A percentile compares a stretch with the other conserved stretches of the same genome.
These are phyloP conservation scores for Parnassius apollo DNA, from an alignment of 2,888 invertebrate species.

Conservation along the genomic window DNA sequence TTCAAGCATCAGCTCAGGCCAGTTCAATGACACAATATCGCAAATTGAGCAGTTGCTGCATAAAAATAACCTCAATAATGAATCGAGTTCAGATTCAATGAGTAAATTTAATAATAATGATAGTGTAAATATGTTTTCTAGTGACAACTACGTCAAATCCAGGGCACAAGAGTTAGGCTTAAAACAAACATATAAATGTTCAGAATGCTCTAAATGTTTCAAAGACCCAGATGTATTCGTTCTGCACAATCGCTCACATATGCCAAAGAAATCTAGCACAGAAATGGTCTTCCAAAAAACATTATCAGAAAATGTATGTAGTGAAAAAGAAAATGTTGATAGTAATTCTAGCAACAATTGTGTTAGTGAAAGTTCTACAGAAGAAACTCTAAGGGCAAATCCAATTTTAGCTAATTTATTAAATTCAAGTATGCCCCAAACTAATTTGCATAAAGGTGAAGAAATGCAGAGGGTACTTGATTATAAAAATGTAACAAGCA, in stretches of 20 bases:
- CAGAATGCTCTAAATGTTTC: constrained; percentile 67
- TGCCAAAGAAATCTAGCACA: constrained; percentile 21
- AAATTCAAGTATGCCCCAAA: constrained; percentile 36
- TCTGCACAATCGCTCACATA: constrained; percentile 58
- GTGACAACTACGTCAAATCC: not conserved
- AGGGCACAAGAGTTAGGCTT: constrained; percentile 5
- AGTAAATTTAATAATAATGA: constrained; percentile 6
- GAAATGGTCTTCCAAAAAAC: constrained; percentile 19
- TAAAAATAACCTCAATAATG: constrained; percentile 20
- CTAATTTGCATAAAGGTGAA: constrained; percentile 12
- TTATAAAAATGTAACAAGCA: constrained; percentile 31
- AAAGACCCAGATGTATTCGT: constrained; percentile 71
- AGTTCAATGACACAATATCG: constrained; percentile 21
- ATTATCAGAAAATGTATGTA: constrained; percentile 25
- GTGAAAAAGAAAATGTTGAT: constrained; percentile 55
- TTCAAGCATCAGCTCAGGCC: constrained; percentile 23
- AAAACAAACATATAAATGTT: constrained; percentile 50
- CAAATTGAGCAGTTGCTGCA: constrained; percentile 24
- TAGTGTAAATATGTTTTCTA: constrained; percentile 12
- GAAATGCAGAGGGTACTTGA: constrained; percentile 16
- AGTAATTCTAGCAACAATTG: constrained; percentile 34
- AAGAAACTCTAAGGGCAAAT: constrained; percentile 59
- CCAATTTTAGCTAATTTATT: constrained; percentile 68
- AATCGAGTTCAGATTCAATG: constrained; percentile 11
- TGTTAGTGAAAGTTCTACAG: constrained; percentile 27